Conservation (phyloP, 2,113 vertebrate species). For the Plecotus auritus region DNA sequence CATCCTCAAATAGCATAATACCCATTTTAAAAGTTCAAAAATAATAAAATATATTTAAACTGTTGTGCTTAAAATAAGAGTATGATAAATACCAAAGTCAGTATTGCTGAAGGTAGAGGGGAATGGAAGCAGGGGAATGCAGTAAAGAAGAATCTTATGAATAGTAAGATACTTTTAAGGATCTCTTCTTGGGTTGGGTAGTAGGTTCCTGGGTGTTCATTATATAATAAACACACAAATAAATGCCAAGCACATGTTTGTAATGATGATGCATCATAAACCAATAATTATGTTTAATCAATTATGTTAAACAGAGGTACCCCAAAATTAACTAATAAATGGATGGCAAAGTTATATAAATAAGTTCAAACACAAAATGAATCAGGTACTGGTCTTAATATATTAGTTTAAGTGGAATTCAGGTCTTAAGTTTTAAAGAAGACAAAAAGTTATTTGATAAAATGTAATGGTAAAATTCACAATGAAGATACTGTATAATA, state of each 20-base stretch:
- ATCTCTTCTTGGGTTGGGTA: not conserved
- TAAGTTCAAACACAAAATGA: slow-evolving; percentile 1
- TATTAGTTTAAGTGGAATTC: not conserved
- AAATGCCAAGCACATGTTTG: not conserved
- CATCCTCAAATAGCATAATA: not conserved
- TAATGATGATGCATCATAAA: not conserved
- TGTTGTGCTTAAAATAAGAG: not conserved
- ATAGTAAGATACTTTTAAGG: not conserved
- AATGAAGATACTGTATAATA: not conserved
- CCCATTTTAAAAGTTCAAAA: not conserved
- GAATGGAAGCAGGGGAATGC: not conserved
- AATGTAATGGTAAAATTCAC: not conserved
- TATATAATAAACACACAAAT: not conserved
- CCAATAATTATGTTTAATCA: not conserved
- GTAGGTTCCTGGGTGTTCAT: not conserved
- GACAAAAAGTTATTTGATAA: not conserved
- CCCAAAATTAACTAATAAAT: not conserved
- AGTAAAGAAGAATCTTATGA: not conserved
- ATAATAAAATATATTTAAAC: not conserved
- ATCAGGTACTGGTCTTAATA: not conserved
- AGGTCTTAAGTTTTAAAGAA: not conserved
- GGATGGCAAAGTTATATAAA: not conserved
- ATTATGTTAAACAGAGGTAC: not conserved
- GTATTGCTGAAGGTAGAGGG: not conserved
- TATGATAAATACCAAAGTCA: not conserved